Evolutionary conservation across 2,113 vertebrate genomes (phyloP).

Genomic region (Tragelaphus scriptus): DNA sequence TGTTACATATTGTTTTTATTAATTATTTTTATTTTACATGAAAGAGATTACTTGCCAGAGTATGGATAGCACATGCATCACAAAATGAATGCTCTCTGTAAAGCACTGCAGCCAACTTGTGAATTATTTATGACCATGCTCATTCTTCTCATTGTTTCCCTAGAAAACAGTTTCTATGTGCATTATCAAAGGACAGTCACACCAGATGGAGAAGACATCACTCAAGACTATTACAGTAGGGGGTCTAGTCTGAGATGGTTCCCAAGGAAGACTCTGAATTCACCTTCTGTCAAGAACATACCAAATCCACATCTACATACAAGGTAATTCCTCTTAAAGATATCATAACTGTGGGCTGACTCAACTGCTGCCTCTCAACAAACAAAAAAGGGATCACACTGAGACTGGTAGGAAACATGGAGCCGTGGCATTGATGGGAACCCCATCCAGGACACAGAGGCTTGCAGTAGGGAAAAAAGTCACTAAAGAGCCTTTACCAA

Average conservation of each 20-base stretch:
- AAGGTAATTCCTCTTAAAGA: not conserved
- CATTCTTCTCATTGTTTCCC: not conserved
- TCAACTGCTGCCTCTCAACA: not conserved
- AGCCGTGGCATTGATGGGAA: not conserved
- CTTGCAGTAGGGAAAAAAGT: not conserved
- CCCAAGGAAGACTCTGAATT: not conserved
- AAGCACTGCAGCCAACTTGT: not conserved
- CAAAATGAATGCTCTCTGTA: not conserved
- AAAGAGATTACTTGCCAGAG: not conserved
- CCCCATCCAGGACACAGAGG: not conserved
- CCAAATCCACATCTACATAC: not conserved
- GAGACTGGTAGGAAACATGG: not conserved
- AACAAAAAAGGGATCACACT: not conserved
- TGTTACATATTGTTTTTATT: not conserved
- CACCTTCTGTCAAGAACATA: not conserved
- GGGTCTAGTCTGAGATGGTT: not conserved
- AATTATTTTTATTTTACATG: not conserved
- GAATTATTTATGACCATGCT: not conserved
- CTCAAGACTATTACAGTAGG: not conserved
- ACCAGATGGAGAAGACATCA: not conserved
- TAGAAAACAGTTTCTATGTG: not conserved
- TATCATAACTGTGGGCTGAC: not conserved
- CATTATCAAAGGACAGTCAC: not conserved
- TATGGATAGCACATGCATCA: not conserved
- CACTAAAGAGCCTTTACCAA: not conserved